Percentiles rank a stretch among this genome's conserved stretches.
Evolutionary conservation across 2,888 invertebrate genomes (phyloP).

Genomic region (Machimus rusticus): DNA sequence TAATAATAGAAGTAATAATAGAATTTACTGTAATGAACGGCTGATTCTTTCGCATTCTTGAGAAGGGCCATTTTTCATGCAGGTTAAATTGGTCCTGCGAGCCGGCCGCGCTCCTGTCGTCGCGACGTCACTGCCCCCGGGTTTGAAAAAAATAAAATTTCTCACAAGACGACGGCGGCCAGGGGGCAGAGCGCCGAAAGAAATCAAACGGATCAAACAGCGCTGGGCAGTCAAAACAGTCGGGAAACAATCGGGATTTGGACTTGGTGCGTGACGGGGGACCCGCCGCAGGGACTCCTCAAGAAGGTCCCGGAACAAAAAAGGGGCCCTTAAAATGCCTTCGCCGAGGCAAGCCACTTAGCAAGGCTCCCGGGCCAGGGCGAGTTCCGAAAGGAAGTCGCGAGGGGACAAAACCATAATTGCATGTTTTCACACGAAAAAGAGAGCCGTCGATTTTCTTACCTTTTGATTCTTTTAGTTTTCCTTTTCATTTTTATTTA

Average conservation of each 20-base stretch:
- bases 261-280: neutral
- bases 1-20: neutral
- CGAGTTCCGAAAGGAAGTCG: neutral
- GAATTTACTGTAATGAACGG: neutral
- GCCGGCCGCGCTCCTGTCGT: too few species aligned
- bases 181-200: neutral
- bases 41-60: neutral
- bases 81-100: too few species aligned
- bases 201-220: neutral
- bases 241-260: neutral
- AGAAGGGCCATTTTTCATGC: neutral
- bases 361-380: neutral
- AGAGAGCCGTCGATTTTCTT: neutral
- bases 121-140: too few species aligned
- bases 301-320: too few species aligned
- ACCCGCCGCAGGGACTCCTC: neutral
- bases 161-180: neutral
- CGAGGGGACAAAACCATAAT: conserved; percentile 14
- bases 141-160: neutral
- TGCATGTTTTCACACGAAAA: conserved; percentile 26
- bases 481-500: neutral
- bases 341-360: neutral
- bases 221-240: conserved; percentile 18
- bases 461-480: neutral
- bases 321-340: neutral